Evolutionary conservation across 2,888 invertebrate genomes (phyloP).

Genomic region (Sinhomidia bicolor): DNA sequence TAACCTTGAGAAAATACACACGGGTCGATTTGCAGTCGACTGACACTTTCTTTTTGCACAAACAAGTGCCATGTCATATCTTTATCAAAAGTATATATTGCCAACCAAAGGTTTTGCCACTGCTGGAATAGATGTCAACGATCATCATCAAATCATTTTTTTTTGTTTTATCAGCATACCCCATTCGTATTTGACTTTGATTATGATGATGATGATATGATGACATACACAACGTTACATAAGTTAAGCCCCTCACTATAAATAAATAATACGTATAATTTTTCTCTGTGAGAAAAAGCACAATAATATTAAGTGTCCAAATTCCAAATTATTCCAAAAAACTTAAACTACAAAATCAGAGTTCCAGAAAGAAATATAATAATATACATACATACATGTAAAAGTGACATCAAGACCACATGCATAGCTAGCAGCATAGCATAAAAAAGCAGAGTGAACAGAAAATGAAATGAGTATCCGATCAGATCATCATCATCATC

Average conservation of each 20-base stretch:
- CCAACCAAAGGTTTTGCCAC: not conserved
- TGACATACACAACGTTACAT: too few relatives aligned
- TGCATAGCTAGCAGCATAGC: not conserved
- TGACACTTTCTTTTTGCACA: not conserved
- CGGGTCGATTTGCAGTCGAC: not conserved
- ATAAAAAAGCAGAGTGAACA: not conserved
- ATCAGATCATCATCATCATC: not conserved
- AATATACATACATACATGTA: too few relatives aligned
- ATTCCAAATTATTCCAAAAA: not conserved
- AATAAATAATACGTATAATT: not conserved
- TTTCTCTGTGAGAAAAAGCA: not conserved
- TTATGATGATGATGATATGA: too few relatives aligned
- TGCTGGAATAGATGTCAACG: not conserved
- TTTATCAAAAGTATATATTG: not conserved
- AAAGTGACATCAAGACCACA: too few relatives aligned
- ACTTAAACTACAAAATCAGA: not conserved
- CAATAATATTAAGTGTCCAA: too few relatives aligned
- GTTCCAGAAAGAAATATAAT: not conserved
- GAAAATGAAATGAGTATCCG: not conserved
- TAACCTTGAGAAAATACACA: constrained; percentile 27
- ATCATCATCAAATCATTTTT: too few relatives aligned
- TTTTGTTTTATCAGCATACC: too few relatives aligned
- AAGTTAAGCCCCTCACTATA: not conserved
- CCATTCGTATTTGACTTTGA: too few relatives aligned
- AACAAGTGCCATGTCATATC: not conserved